These are phyloP conservation scores for Andrena bicolor DNA, from an alignment of 2,888 invertebrate species.

Conservation along the genomic window DNA sequence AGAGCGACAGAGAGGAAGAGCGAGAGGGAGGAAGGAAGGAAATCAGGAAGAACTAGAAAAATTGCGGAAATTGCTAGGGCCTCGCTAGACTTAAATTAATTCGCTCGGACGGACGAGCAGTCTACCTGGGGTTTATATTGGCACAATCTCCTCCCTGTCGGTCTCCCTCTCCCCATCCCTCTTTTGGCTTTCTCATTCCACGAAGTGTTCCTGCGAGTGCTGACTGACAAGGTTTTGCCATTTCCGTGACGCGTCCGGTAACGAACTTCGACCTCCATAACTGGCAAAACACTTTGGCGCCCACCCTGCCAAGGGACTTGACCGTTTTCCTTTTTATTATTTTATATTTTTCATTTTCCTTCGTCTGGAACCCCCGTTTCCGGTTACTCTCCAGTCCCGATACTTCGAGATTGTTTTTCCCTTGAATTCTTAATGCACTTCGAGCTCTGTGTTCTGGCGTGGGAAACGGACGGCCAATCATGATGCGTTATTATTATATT, in stretches of 20 bases:
- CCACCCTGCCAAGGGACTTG: slow-evolving; percentile 46
- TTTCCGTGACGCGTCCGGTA: slow-evolving; percentile 74
- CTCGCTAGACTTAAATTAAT: slow-evolving; percentile 79
- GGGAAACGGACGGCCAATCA: background rate
- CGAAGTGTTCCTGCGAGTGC: slow-evolving; percentile 66
- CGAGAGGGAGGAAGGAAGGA: slow-evolving; percentile 12
- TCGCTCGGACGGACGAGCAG: slow-evolving; percentile 73
- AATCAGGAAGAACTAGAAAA: slow-evolving; percentile 73
- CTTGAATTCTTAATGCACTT: slow-evolving; percentile 22
- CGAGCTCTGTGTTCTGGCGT: background rate
- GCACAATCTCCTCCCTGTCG: slow-evolving; percentile 46
- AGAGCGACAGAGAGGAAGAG: slow-evolving; percentile 15
- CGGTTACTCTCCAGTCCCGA: background rate
- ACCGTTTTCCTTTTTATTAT: slow-evolving; percentile 55
- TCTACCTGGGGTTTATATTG: slow-evolving; percentile 69
- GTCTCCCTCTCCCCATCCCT: slow-evolving; percentile 1
- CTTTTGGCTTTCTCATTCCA: slow-evolving; percentile 34
- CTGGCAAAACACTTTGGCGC: slow-evolving; percentile 69
- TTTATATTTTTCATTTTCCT: slow-evolving; percentile 59
- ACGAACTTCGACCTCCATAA: slow-evolving; percentile 74
- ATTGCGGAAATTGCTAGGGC: slow-evolving; percentile 77
- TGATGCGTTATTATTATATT: background rate
- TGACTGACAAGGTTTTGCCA: slow-evolving; percentile 76
- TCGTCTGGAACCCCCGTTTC: slow-evolving; percentile 2
- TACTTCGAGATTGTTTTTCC: background rate